A percentile compares a stretch with the other conserved stretches of the same genome.
Conservation (phyloP, 2,888 invertebrate species). For the Pollenia labialis region DNA sequence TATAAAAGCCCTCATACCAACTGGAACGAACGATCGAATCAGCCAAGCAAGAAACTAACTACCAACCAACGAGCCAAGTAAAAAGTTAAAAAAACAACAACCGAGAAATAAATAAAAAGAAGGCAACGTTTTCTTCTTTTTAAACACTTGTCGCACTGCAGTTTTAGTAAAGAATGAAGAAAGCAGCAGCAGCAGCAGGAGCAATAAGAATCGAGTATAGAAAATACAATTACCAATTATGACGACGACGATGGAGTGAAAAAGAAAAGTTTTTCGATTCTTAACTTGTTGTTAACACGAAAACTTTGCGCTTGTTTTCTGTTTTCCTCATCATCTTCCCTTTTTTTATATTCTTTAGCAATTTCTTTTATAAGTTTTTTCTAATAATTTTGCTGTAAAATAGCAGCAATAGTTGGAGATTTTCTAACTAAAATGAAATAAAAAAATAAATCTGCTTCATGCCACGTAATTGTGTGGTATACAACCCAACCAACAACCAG, state of each 20-base stretch:
- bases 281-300: conserved; percentile 67
- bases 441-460: conserved; percentile 21
- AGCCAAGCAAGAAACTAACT: conserved; percentile 58
- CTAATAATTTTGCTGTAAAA: conserved; percentile 16
- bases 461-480: conserved; percentile 3
- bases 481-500: conserved; percentile 9
- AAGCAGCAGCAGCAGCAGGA: conserved; percentile 23
- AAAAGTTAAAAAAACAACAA: neutral
- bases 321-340: neutral
- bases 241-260: conserved; percentile 51
- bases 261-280: conserved; percentile 65
- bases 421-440: conserved; percentile 57
- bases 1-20: neutral
- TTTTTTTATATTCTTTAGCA: conserved; percentile 3
- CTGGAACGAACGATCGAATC: neutral
- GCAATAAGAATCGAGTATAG: conserved; percentile 44
- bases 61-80: conserved; percentile 51
- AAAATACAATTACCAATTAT: conserved; percentile 72
- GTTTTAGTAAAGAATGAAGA: conserved; percentile 40
- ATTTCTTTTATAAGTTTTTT: conserved; percentile 4
- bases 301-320: conserved; percentile 48
- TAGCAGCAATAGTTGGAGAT: conserved; percentile 52
- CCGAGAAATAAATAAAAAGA: neutral
- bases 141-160: conserved; percentile 72
- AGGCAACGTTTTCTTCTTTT: conserved; percentile 56